Evolutionary conservation across 2,888 invertebrate species (phyloP).

Genomic region (Idaea aversata): DNA sequence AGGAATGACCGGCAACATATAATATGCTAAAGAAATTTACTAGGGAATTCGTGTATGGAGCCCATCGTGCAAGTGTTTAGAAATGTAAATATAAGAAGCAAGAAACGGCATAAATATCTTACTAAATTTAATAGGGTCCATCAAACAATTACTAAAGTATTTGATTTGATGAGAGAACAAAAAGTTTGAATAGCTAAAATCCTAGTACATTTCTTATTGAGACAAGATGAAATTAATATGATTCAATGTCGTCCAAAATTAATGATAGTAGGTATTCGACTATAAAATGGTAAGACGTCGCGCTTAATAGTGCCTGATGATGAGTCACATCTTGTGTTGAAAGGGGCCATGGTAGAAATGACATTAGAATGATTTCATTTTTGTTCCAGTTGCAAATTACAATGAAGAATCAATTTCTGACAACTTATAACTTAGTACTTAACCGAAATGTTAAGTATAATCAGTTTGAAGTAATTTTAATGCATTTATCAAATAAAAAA

Average conservation of each 20-base stretch:
- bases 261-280: neutral
- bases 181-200: neutral
- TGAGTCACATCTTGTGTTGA: conserved; percentile 1
- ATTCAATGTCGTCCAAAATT: neutral
- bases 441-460: neutral
- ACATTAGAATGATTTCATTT: neutral
- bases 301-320: neutral
- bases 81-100: neutral
- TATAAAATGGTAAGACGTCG: neutral
- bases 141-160: neutral
- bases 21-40: conserved; percentile 5
- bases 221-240: neutral
- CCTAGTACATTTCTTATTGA: neutral
- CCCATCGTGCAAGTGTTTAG: neutral
- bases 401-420: neutral
- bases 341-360: neutral
- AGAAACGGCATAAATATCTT: neutral
- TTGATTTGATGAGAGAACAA: neutral
- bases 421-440: neutral
- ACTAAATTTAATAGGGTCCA: neutral
- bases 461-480: neutral
- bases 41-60: conserved; percentile 4
- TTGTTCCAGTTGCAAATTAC: neutral
- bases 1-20: conserved; percentile 38
- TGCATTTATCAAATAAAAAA: neutral